These are phyloP conservation scores for Psephotus haematonotus DNA, from an alignment of 2,113 vertebrate species.

Conservation along the genomic window DNA sequence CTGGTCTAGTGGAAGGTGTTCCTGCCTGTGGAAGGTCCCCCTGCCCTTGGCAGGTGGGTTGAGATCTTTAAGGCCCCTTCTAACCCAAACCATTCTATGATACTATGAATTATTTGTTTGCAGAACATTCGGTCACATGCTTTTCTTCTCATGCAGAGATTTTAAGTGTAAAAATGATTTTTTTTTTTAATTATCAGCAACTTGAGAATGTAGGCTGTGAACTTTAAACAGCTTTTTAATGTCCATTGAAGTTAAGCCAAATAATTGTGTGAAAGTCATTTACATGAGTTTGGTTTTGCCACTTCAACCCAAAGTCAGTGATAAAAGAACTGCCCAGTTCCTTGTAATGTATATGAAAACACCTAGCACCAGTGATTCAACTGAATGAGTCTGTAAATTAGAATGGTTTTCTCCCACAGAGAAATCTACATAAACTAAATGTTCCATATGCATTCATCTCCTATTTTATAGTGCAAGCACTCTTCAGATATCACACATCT, in stretches of 20 bases:
- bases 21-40: not conserved
- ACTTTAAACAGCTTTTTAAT: not conserved
- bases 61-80: not conserved
- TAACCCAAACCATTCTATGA: not conserved
- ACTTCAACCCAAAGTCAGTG: not conserved
- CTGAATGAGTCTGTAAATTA: not conserved
- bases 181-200: not conserved
- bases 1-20: not conserved
- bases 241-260: not conserved
- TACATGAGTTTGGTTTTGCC: constrained; percentile 8
- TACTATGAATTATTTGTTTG: not conserved
- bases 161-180: not conserved
- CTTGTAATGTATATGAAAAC: not conserved
- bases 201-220: not conserved
- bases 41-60: not conserved
- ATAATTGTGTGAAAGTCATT: not conserved
- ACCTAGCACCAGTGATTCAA: not conserved
- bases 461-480: not conserved
- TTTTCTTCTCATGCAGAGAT: not conserved
- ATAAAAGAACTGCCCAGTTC: constrained; percentile 17
- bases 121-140: not conserved
- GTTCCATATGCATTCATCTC: not conserved
- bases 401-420: constrained; percentile 27
- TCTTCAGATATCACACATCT: not conserved
- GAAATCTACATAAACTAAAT: constrained; percentile 28